Base-by-base conservation (phyloP, 2,888 invertebrate genomes). In the Campaea margaritaria region DNA sequence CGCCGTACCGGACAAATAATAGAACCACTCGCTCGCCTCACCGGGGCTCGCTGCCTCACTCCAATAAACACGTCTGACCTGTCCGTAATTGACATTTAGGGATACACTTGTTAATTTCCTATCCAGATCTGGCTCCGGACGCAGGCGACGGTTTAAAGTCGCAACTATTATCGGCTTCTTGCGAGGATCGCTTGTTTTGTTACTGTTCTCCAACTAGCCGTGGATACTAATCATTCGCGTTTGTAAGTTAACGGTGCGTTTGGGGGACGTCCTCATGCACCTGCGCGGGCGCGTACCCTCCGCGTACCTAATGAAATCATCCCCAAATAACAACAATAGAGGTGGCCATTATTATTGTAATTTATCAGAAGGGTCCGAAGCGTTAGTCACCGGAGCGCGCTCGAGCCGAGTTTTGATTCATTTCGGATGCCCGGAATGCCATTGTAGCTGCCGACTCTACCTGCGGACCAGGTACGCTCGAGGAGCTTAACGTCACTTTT, bases 381-480 rank as follows among this genome's bases (percentile, higher is more conserved):
- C 74, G 80, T 85, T 81, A 82, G 80, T 85, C 82, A 83, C 79
- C 79, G 79, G 66, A 68, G 70, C 71, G 67, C 31, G 68, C 69
- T 66, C 79, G 82, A 78, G 76, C 70, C 82, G 86, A 87, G 84
- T 88, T 90, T 90, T 87, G 89, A 91, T 89, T 91, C 87, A 91
- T 89, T 89, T 89, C 83, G 85, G 82, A 86, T 88, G 87, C 71
- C 75, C 82, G 90, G 91, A 90, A 91, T 91, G 90, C 89, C 85
- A 91, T 91, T 91, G 90, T 89, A 75, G 75, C 72, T 75, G 83
- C 82, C 84, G 85, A 73, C 75, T 71, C 78, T 91, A 90, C 91
- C 90, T 91, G 89, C 73, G 71, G 74, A 70, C 72, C 84, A 79
- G 79, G 62, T 66, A 66, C 65, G 46, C 49, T 53, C 46, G 52